Evolutionary conservation across 1,140 invertebrate species (phyloP), one percentile per base, ranked within the genome.

Genomic region (Drusus annulatus): DNA sequence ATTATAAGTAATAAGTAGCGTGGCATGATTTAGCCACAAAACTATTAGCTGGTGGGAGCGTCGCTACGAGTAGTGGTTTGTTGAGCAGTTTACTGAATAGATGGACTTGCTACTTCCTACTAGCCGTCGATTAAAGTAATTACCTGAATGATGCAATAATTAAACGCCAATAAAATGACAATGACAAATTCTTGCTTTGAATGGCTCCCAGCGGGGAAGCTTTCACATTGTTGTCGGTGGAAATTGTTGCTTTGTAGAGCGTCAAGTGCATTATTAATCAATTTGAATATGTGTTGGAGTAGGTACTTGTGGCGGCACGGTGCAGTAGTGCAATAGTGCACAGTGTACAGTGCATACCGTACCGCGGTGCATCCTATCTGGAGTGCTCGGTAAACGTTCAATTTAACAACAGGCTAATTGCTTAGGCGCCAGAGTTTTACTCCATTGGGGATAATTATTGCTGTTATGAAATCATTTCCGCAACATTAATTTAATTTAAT

Each of bases 181-280:
- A 65, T 65, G 62, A 65, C 28, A 65, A 65, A 65, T 65, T 65
- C 25, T 65, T 65, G 62, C 62, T 65, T 65, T 65, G 62, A 65
- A 13, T 31, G 62, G 62, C 28, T n/a, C n/a, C 62, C 28, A n/a
- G 16, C 15, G 28, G 25, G 19, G 23, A 23, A 56, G 62, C 62
- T 28, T 21, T 13, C 21, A 15, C 21, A 28, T 21, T 16, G 10
- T 65, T 21, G 8, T 65, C 25, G 25, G 16, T 31, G 62, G 23
- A 65, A 65, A 65, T 31, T 16, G 28, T 31, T 65, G 62, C 62
- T 65, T 65, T 65, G 62, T 65, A 28, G 62, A 25, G 56, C 19
- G 23, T 60, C 17, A 15, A 60, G 56, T 60, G 56, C 56, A 60
- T 60, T 60, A 60, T 60, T 60, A 60, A 60, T 60, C 56, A 60